Evolutionary conservation across 1,140 invertebrate genomes (phyloP), one percentile per base, ranked within the genome.

Genomic region (Battus philenor): DNA sequence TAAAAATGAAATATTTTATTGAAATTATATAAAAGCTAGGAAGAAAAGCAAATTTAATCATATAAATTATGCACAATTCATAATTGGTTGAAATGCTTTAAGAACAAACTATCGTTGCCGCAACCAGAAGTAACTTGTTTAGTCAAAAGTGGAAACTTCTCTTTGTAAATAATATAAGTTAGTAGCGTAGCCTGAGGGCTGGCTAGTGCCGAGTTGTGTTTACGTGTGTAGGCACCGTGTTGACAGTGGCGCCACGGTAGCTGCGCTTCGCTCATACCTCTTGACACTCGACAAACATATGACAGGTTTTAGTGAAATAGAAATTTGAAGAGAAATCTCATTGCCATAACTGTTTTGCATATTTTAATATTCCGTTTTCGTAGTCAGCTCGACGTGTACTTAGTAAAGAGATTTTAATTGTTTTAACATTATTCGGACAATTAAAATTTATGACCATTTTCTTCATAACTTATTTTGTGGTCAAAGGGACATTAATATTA

Each of bases 151-250:
- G 57, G 58, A 67, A 56, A 54, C 59, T 68, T 70, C 59, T 47
- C 52, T 62, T 53, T 45, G 62, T 70, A 68, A 77, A 76, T 72
- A 74, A 64, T 62, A 68, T 57, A 64, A 70, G 70, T 68, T 70
- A 50, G 51, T 50, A 49, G 50, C 33, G 47, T n/a, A 54, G 54
- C 59, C 55, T 44, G 44, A 47, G 56, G 68, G 65, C 55, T 64
- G 59, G 55, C 59, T 69, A 68, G 70, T 55, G 54, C 70, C 54
- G 60, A 66, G 63, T 66, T 58, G 32, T 76, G 61, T 77, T 68
- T 80, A 66, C 68, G 60, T 63, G 64, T 67, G 57, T 59, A 60
- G 58, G 49, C 59, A 55, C 53, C 50, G 39, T 68, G 69, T 77
- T 73, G 62, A 73, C 65, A 64, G 48, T 61, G 54, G 53, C 49